A percentile compares a stretch with the other conserved stretches of the same genome.
phyloP scores from a whole-genome alignment of 1,140 invertebrate genomes.

The Tachypleus tridentatus region DNA sequence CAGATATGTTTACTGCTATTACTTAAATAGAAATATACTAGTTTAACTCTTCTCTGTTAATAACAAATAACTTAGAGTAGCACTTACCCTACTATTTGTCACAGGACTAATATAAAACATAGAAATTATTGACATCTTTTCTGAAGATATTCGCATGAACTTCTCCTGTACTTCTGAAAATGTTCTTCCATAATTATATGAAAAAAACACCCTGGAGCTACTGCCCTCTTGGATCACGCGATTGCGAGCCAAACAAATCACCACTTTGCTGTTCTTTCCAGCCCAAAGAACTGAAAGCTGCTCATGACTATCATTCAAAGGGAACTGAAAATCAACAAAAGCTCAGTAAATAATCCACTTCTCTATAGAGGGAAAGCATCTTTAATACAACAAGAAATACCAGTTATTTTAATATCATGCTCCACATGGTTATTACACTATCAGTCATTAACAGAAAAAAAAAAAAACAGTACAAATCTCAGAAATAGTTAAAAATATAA shows the following conservation, averaged over 20 bases:
- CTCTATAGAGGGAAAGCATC: too few relatives aligned
- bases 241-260: constrained; percentile 69
- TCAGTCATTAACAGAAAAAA: too few relatives aligned
- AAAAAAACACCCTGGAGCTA: constrained; percentile 65
- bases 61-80: too few relatives aligned
- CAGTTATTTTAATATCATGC: too few relatives aligned
- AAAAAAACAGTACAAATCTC: too few relatives aligned
- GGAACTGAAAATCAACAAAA: constrained; percentile 29
- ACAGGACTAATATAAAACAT: constrained; percentile 73
- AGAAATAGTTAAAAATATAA: too few relatives aligned
- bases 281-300: constrained; percentile 84
- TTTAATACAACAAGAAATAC: too few relatives aligned
- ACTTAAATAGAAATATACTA: too few relatives aligned
- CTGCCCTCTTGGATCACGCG: constrained; percentile 30
- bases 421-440: too few relatives aligned
- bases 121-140: constrained; percentile 52
- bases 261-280: constrained; percentile 66
- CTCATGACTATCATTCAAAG: constrained; percentile 67
- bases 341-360: too few relatives aligned
- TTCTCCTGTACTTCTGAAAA: constrained; percentile 50
- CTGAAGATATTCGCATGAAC: constrained; percentile 31
- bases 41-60: too few relatives aligned
- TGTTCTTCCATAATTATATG: constrained; percentile 68
- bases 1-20: too few relatives aligned
- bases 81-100: constrained; percentile 55